phyloP scores from a whole-genome alignment of 2,797 vertebrate genomes.

The Poecilia wingei region DNA sequence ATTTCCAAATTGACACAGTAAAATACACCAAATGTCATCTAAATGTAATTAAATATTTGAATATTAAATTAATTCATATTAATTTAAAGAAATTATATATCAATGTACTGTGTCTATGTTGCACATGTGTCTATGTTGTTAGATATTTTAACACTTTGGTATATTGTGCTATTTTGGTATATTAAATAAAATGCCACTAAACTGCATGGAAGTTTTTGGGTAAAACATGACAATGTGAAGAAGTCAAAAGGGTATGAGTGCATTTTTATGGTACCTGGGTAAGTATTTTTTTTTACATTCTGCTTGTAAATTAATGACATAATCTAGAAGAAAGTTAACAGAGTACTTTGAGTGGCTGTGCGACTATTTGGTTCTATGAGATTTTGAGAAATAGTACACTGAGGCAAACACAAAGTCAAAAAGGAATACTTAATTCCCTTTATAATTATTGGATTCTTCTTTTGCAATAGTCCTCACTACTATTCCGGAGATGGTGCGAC shows the following conservation, averaged over 20 bases:
- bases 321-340: background rate
- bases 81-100: background rate
- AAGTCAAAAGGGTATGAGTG: background rate
- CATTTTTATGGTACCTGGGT: background rate
- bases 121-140: background rate
- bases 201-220: background rate
- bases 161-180: background rate
- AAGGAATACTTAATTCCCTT: background rate
- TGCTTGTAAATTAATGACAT: background rate
- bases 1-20: background rate
- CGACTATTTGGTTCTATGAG: background rate
- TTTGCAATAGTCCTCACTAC: background rate
- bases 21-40: background rate
- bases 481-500: conserved; percentile 20
- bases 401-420: background rate
- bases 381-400: background rate
- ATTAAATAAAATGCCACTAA: background rate
- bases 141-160: background rate
- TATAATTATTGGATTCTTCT: background rate
- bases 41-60: background rate
- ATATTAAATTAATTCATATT: background rate
- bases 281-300: background rate
- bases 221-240: background rate
- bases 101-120: background rate
- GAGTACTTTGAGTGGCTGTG: background rate